Base-by-base conservation (phyloP, 2,113 vertebrate species). In the Columba livia region DNA sequence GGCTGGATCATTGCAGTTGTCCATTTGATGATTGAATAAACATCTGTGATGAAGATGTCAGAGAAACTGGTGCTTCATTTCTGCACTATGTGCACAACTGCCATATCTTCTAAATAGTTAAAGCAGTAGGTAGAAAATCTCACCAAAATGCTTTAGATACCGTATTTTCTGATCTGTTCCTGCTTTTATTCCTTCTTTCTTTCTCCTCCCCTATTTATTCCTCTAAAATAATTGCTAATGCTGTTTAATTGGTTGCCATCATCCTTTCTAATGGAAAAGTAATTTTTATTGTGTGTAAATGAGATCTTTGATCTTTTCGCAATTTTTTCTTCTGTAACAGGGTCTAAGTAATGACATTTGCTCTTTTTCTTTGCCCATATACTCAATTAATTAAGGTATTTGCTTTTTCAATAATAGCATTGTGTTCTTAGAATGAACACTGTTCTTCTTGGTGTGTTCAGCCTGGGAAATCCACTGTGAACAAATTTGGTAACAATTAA, bases 261-360 rank as follows among this genome's bases (percentile, higher is more conserved):
- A 18, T 20, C 7, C 14, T 42, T 61, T 40, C 32, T 3, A 36
- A 42, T 20, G n/a, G 58, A 44, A 85, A 69, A 53, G n/a, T 2
- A 70, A 71, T 62, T 70, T 26, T 73, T 5, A 32, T 34, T 2
- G 0, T 15, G 32, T 19, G 8, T 10, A 73, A 89, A 84, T 18
- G 15, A 51, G 44, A 11, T 53, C 6, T 75, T 70, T 24, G 4
- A 26, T 88, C 20, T 17, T 5, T 14, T 60, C 29, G 48, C 11
- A 28, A 5, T 6, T 69, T 60, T 16, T 47, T 69, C 3, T n/a
- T 84, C 53, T 0, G 0, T 21, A 65, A 12, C 6, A 36, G 16
- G 81, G 7, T 40, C 21, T 19, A 50, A 84, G 14, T 50, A 77
- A 50, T 40, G 9, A 31, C 17, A 78, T 62, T 80, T 29, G 4